phyloP scores from a whole-genome alignment of 2,113 vertebrate species.

The Ptychochromis oligacanthus region DNA sequence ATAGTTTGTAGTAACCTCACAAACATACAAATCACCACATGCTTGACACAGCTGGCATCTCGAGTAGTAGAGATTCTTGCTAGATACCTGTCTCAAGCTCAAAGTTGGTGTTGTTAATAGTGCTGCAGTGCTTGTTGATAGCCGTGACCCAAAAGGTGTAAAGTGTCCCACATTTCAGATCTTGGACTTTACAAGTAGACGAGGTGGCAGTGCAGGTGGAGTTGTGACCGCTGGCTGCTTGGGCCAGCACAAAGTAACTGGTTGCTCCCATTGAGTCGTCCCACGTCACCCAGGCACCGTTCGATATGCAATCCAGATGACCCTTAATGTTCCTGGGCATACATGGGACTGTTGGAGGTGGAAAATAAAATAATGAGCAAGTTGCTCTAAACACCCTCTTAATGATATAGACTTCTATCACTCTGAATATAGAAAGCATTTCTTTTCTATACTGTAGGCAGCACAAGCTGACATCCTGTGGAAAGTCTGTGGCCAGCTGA shows the following conservation, averaged over 20 bases:
- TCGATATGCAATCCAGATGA: conserved; percentile 77
- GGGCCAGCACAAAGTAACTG: conserved; percentile 69
- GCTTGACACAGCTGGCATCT: background rate
- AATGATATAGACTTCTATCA: too few relatives aligned
- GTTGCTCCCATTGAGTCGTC: conserved; percentile 44
- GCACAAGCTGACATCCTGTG: background rate
- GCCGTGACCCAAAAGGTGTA: conserved; percentile 76
- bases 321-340: conserved; percentile 57
- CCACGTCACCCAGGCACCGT: conserved; percentile 76
- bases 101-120: conserved; percentile 61
- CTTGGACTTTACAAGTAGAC: conserved; percentile 65
- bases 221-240: conserved; percentile 46
- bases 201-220: conserved; percentile 53
- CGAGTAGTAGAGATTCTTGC: background rate
- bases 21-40: background rate
- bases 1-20: background rate
- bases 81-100: conserved; percentile 76
- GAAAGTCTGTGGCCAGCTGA: background rate
- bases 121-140: conserved; percentile 69
- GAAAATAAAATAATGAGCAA: background rate
- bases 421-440: background rate
- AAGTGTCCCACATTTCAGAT: conserved; percentile 73
- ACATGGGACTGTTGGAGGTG: conserved; percentile 73
- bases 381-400: background rate
- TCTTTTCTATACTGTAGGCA: background rate